phyloP scores from a whole-genome alignment of 2,888 invertebrate species.

The Drosophila trichaetosa region DNA sequence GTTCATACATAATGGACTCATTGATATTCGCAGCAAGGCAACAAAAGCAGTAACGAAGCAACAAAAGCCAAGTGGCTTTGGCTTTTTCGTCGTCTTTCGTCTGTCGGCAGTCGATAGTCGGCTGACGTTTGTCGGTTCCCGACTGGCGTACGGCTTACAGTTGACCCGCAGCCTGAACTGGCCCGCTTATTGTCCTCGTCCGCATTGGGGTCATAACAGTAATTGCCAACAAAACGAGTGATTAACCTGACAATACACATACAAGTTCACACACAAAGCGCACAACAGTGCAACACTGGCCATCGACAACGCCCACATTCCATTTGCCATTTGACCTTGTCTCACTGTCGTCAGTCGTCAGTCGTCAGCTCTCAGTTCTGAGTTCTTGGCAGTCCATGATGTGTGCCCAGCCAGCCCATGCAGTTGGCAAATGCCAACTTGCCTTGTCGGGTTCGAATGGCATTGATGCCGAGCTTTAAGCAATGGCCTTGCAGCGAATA shows the following conservation, averaged over 20 bases:
- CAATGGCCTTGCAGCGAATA: neutral
- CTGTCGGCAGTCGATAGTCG: slow-evolving; percentile 1
- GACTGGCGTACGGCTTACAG: slow-evolving; percentile 3
- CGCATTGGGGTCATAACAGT: slow-evolving; percentile 58
- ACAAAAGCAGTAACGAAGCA: slow-evolving; percentile 50
- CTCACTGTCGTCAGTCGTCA: slow-evolving; percentile 1
- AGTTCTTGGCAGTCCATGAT: neutral
- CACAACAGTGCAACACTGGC: slow-evolving; percentile 23
- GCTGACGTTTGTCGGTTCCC: neutral
- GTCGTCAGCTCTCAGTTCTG: neutral
- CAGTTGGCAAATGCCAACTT: neutral
- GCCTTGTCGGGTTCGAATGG: neutral
- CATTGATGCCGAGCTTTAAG: neutral
- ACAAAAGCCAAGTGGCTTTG: slow-evolving; percentile 55
- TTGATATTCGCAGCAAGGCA: slow-evolving; percentile 70
- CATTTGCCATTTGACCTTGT: slow-evolving; percentile 62
- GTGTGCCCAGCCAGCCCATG: slow-evolving; percentile 2
- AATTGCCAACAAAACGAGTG: slow-evolving; percentile 82
- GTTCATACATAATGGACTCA: slow-evolving; percentile 76
- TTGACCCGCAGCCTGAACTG: slow-evolving; percentile 42
- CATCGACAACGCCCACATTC: slow-evolving; percentile 38
- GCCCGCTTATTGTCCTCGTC: slow-evolving; percentile 54
- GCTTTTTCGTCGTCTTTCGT: slow-evolving; percentile 17
- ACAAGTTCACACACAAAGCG: slow-evolving; percentile 11
- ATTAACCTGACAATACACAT: slow-evolving; percentile 68